phyloP scores from a whole-genome alignment of 2,888 invertebrate genomes.

The Rambutsinella grinnellia region DNA sequence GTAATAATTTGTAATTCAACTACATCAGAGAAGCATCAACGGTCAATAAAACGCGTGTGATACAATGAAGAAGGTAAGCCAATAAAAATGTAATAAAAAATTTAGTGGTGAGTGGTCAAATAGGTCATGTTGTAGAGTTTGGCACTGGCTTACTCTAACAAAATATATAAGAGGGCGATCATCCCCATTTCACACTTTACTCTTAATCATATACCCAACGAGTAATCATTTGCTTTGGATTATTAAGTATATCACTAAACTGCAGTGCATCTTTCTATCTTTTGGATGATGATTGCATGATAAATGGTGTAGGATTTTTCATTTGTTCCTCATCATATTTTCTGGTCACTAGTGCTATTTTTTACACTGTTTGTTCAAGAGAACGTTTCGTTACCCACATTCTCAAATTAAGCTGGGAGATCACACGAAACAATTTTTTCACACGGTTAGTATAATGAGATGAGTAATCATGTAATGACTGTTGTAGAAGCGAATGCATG shows the following conservation, averaged over 20 bases:
- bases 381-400: neutral
- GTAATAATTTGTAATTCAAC: neutral
- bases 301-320: neutral
- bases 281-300: too few species aligned
- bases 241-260: too few species aligned
- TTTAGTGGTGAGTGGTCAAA: slow-evolving; percentile 49
- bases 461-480: neutral
- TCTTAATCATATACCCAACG: slow-evolving; percentile 7
- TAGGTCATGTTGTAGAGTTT: slow-evolving; percentile 30
- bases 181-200: neutral
- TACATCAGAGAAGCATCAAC: neutral
- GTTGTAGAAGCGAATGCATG: too few species aligned
- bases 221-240: too few species aligned
- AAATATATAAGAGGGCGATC: neutral
- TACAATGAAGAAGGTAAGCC: slow-evolving; percentile 14
- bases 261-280: too few species aligned
- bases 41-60: neutral
- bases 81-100: slow-evolving; percentile 33
- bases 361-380: slow-evolving; percentile 2
- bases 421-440: slow-evolving; percentile 9
- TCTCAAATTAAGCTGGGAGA: neutral
- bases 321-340: slow-evolving; percentile 10
- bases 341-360: neutral
- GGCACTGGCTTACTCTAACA: neutral
- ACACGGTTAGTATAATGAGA: neutral